Evolutionary conservation across 1,140 invertebrate species (phyloP), one percentile per base, ranked within the genome.

Genomic region (Heliconius hermathena): DNA sequence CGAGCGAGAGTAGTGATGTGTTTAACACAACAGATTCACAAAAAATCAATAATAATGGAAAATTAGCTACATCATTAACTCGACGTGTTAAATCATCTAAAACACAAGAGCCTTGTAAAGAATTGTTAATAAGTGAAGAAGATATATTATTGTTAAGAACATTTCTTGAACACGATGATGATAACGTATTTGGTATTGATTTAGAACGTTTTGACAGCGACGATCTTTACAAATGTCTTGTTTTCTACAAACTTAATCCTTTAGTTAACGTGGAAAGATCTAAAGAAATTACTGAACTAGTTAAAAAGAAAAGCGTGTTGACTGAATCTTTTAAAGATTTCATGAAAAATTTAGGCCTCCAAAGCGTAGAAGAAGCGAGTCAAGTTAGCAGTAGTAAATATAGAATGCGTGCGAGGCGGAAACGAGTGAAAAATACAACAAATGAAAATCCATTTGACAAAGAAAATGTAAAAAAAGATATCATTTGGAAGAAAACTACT

Each of bases 171-270:
- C 26, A 41, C 11, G 76, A 80, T 73, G 13, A 66, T 13, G 38
- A 20, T 26, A 71, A 77, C 26, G 54, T 81, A 18, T 70, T 75
- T 1, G 36, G 74, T 2, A 78, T 82, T 3, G 86, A 85, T 29
- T 57, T 85, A 18, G 16, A 54, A 5, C 73, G 73, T 0, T 91
- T 85, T 57, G 88, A 92, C 73, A 70, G 73, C 0, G 85, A 89
- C 73, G 86, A 89, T 36, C 52, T n/a, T 1, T 91, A 87, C 82
- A 88, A 89, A 71, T 74, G 49, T 16, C 6, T 36, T 0, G 66
- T 89, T 9, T 89, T 91, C 82, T 91, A 87, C 78, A 71, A 78
- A 9, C 74, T 92, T n/a, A 88, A 91, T 80, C 91, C 91, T 3
- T 76, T 92, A 0, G 90, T 92, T 18, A 66, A 60, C 8, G 20